Conservation (phyloP, 1,140 invertebrate species). For the Stegodyphus dumicola region DNA sequence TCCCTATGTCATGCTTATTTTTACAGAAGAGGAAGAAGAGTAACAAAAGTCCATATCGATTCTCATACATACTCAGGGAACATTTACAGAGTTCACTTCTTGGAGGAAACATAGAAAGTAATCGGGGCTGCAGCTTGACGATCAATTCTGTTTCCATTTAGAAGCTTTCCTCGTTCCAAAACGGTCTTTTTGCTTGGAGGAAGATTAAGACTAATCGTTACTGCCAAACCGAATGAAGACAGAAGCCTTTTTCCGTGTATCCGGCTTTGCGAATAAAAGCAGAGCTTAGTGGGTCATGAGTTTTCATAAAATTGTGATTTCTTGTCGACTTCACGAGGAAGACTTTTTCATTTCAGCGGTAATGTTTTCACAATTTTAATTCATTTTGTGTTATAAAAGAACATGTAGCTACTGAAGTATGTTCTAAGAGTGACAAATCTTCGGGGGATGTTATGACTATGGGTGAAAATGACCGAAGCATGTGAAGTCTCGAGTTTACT, state of each 20-base stretch:
- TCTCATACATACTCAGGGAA: too few species aligned
- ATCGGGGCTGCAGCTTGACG: constrained; percentile 40
- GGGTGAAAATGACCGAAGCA: too few species aligned
- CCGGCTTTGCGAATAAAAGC: constrained; percentile 8
- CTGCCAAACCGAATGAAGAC: constrained; percentile 52
- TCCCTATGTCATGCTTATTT: too few species aligned
- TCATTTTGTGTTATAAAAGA: background rate
- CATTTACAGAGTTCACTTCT: too few species aligned
- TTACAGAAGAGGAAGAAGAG: too few species aligned
- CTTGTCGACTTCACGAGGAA: background rate
- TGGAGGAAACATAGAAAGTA: too few species aligned
- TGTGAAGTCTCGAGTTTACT: too few species aligned
- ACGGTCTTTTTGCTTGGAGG: constrained; percentile 5
- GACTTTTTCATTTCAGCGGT: too few species aligned
- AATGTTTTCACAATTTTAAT: background rate
- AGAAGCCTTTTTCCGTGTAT: constrained; percentile 45
- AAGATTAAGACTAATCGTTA: constrained; percentile 59
- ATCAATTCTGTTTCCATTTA: constrained; percentile 55
- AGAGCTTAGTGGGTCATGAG: background rate
- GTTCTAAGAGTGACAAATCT: too few species aligned
- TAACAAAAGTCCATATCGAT: too few species aligned
- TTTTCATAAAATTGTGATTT: background rate
- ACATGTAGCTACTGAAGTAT: too few species aligned
- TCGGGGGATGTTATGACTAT: too few species aligned
- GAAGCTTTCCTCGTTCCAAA: constrained; percentile 13